Evolutionary conservation across 2,113 vertebrate genomes (phyloP), one percentile per base, ranked within the genome.

Genomic region (Colaptes auratus): DNA sequence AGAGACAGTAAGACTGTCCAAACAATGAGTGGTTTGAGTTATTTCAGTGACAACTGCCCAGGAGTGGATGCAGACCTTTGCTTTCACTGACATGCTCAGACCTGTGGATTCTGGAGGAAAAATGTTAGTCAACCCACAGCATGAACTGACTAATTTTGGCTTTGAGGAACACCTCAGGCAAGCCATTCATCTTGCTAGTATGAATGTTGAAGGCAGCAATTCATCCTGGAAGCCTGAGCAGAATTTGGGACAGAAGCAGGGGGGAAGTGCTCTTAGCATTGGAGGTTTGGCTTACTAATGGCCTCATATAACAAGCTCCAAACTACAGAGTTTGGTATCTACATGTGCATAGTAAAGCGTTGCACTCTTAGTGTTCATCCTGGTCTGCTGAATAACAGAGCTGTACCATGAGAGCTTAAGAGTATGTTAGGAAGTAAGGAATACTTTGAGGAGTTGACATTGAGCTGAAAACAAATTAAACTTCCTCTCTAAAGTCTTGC

Each of bases 381-480:
- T 60, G 39, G 39, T 35, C 70, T 85, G 86, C 46, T 55, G 86
- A 86, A 25, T 82, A 76, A 75, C 48, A 86, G 48, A 63, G 84
- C 64, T 67, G 83, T 76, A 81, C 70, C 55, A 55, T 66, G 61
- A 80, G 39, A 80, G 79, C 61, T 48, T 36, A 48, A 58, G 44
- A 90, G 42, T 28, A 69, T 35, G 25, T 58, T 88, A 88, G 79
- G 71, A 95, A 85, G 89, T 71, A 96, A 94, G 59, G 35, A 88
- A 66, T 74, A 82, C 88, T 80, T 61, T 65, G 83, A 78, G 65
- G 71, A 83, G 70, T 83, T 94, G 70, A 60, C 61, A 94, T 58
- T 53, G 72, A 90, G 74, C 65, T 81, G 72, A 95, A 96, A 96
- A 80, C 89, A 97, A 95, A 96, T 93, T 95, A 88, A 91, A 93